Conservation (phyloP, 2,888 invertebrate genomes). For the Acleris holmiana region DNA sequence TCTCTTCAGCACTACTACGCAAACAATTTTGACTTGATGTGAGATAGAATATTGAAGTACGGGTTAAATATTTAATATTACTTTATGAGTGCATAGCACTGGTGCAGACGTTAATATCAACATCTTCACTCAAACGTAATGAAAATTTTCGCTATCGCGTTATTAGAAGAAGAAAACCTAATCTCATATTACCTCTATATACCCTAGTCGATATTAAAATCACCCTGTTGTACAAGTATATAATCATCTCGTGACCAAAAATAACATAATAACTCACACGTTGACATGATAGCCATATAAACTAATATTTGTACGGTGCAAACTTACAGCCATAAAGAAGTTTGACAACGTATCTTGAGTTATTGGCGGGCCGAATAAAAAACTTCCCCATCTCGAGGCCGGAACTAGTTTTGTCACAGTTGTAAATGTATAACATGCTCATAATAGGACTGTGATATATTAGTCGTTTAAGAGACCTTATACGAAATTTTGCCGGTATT, state of each 20-base stretch:
- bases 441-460: slow-evolving; percentile 18
- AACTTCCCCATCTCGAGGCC: slow-evolving; percentile 58
- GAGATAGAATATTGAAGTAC: no score
- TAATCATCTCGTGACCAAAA: slow-evolving; percentile 52
- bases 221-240: slow-evolving; percentile 45
- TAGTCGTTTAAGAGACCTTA: neutral
- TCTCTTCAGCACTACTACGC: no score
- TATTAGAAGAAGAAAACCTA: slow-evolving; percentile 11
- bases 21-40: no score
- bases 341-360: slow-evolving; percentile 71
- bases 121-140: no score
- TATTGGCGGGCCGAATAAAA: slow-evolving; percentile 68
- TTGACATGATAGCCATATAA: slow-evolving; percentile 50
- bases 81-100: no score
- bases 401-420: slow-evolving; percentile 69
- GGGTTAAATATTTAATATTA: no score
- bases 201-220: slow-evolving; percentile 37
- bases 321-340: slow-evolving; percentile 66
- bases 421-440: slow-evolving; percentile 69
- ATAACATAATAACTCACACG: slow-evolving; percentile 65
- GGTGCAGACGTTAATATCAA: no score
- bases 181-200: slow-evolving; percentile 13
- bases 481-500: no score
- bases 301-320: slow-evolving; percentile 64
- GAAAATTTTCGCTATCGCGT: slow-evolving; percentile 19